A percentile compares a stretch with the other conserved stretches of the same genome.
These are phyloP conservation scores for Heteronetta atricapilla DNA, from an alignment of 2,113 vertebrate genomes.

Conservation along the genomic window DNA sequence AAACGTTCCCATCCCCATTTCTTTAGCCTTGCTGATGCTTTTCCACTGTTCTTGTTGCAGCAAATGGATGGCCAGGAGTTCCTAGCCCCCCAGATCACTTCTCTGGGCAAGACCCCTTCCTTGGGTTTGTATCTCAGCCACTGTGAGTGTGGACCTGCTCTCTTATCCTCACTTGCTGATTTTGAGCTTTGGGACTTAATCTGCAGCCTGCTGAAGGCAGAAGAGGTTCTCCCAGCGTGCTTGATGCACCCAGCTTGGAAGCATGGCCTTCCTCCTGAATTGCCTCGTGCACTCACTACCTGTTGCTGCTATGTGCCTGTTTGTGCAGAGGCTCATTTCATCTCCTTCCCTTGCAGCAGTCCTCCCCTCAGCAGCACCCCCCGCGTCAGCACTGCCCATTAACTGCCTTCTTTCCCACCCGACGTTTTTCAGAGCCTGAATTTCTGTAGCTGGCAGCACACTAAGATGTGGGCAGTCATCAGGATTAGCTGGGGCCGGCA, in stretches of 20 bases:
- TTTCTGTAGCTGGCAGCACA: not conserved
- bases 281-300: not conserved
- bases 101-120: not conserved
- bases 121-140: not conserved
- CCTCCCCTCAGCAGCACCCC: not conserved
- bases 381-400: not conserved
- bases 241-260: not conserved
- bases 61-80: not conserved
- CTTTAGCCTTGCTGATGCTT: not conserved
- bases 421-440: not conserved
- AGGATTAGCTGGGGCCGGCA: not conserved
- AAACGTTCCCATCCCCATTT: not conserved
- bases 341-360: not conserved
- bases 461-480: not conserved
- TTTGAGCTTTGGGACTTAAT: not conserved
- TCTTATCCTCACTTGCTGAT: not conserved
- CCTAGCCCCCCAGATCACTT: not conserved
- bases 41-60: not conserved
- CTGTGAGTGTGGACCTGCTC: not conserved
- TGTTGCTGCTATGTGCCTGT: not conserved
- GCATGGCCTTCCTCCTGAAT: not conserved
- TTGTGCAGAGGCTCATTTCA: not conserved
- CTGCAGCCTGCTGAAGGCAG: rapidly evolving
- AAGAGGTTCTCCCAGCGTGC: not conserved
- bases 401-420: not conserved